These are phyloP conservation scores for Hippocampus guttulatus DNA, from an alignment of 2,113 vertebrate species.

Conservation along the genomic window DNA sequence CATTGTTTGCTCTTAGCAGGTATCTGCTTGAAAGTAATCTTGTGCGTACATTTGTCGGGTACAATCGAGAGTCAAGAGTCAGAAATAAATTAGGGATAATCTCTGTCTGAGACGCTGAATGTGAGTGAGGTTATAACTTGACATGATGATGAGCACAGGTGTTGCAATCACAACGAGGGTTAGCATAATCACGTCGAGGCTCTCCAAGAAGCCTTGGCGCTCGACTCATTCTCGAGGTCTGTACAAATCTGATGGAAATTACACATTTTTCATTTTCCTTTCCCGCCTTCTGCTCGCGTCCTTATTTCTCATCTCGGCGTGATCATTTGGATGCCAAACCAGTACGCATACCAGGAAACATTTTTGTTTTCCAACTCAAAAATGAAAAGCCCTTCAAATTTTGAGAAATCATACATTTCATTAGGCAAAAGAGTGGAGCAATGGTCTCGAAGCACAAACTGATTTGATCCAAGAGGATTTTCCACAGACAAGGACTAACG, in stretches of 20 bases:
- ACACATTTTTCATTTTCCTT: slow-evolving; percentile 8
- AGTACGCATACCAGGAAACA: no score
- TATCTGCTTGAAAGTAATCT: slow-evolving; percentile 14
- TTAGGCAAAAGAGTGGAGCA: no score
- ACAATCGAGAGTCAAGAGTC: slow-evolving; percentile 26
- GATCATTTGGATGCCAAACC: not conserved
- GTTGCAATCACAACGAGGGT: slow-evolving; percentile 30
- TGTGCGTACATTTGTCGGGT: slow-evolving; percentile 26
- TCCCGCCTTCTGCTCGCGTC: not conserved
- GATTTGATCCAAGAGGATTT: no score
- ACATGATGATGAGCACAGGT: slow-evolving; percentile 45
- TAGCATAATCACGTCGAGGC: slow-evolving; percentile 35
- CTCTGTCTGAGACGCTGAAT: slow-evolving; percentile 32
- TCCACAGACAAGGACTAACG: no score
- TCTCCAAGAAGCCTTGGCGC: slow-evolving; percentile 30
- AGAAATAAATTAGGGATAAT: slow-evolving; percentile 38
- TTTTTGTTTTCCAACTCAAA: no score
- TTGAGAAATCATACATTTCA: no score
- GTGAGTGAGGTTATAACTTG: slow-evolving; percentile 51
- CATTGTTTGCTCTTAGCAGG: slow-evolving; percentile 9
- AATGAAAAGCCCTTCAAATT: no score
- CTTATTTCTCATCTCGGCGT: not conserved
- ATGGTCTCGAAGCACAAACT: no score
- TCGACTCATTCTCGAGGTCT: slow-evolving; percentile 11
- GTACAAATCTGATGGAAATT: slow-evolving; percentile 1